Evolutionary conservation across 2,888 invertebrate genomes (phyloP).

Genomic region (Nymphalis c-album): DNA sequence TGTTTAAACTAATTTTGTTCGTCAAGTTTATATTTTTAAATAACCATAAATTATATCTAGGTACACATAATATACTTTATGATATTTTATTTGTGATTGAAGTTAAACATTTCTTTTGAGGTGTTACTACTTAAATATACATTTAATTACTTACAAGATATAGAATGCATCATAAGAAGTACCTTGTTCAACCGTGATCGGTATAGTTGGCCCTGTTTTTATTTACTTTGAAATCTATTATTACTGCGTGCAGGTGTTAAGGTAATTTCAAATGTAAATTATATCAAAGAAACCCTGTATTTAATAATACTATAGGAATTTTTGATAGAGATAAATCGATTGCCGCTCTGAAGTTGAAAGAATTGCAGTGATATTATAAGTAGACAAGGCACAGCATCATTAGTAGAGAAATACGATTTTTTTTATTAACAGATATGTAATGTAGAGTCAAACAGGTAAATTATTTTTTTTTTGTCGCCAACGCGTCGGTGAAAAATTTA

Average conservation of each 20-base stretch:
- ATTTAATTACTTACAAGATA: conserved; percentile 1
- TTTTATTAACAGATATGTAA: no score
- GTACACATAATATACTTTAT: no score
- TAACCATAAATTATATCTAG: not conserved
- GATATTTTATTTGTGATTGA: not conserved
- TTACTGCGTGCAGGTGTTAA: not conserved
- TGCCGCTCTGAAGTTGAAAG: not conserved
- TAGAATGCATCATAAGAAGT: not conserved
- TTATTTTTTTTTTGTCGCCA: no score
- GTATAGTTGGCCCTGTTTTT: not conserved
- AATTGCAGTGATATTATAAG: not conserved
- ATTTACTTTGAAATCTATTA: not conserved
- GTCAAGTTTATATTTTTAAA: not conserved
- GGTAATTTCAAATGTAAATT: not conserved
- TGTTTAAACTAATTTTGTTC: no score
- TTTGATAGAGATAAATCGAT: not conserved
- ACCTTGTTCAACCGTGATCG: not conserved
- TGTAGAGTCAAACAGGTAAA: no score
- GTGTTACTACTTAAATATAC: not conserved
- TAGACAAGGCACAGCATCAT: no score
- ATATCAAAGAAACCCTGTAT: conserved; percentile 5
- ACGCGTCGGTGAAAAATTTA: no score
- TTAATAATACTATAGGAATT: not conserved
- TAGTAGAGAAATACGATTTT: no score
- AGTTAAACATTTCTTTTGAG: not conserved